These are phyloP conservation scores for Cheilosia grossa DNA, from an alignment of 2,888 invertebrate species.

Conservation along the genomic window DNA sequence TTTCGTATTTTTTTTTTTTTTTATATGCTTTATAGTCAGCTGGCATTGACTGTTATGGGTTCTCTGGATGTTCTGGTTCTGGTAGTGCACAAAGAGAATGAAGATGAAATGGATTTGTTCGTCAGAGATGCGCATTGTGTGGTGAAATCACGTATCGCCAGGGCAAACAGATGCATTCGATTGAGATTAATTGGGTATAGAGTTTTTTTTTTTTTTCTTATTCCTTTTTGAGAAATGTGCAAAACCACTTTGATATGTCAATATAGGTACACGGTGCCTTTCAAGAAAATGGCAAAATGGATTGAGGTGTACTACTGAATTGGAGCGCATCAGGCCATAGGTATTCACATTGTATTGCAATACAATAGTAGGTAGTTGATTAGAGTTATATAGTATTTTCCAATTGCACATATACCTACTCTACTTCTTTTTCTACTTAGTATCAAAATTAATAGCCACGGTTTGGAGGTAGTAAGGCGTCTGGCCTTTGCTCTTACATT, in stretches of 20 bases:
- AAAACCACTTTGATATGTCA: slow-evolving; percentile 50
- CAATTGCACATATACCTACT: no score
- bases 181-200: slow-evolving; percentile 70
- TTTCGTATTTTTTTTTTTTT: slow-evolving; percentile 44
- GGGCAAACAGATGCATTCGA: slow-evolving; percentile 69
- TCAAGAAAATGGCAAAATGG: not conserved
- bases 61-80: not conserved
- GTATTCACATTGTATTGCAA: not conserved
- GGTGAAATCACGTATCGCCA: slow-evolving; percentile 62
- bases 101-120: slow-evolving; percentile 57
- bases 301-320: not conserved
- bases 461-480: no score
- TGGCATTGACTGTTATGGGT: slow-evolving; percentile 8
- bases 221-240: slow-evolving; percentile 39
- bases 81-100: slow-evolving; percentile 40
- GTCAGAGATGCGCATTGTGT: slow-evolving; percentile 58
- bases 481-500: no score
- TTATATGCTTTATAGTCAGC: slow-evolving; percentile 43
- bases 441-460: no score
- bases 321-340: not conserved
- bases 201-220: not conserved
- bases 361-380: no score
- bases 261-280: not conserved
- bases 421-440: no score
- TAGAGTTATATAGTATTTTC: no score